Base-by-base conservation (phyloP, 2,797 vertebrate species). In the Sphenopsis melanotis region DNA sequence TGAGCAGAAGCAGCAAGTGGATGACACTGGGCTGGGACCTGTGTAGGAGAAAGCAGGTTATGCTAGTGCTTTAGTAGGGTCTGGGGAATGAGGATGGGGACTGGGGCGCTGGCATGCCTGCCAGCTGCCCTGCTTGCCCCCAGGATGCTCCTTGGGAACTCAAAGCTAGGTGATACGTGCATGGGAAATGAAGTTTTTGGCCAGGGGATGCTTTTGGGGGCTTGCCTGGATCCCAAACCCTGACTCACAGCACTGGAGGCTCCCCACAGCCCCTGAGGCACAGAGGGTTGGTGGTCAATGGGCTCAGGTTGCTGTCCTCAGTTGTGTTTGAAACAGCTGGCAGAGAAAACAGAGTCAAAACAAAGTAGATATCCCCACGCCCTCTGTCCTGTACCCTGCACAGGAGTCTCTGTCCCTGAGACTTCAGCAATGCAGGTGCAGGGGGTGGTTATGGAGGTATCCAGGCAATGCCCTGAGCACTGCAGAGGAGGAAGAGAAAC, bases 241-340 rank as follows among this genome's bases (percentile, higher is more conserved):
- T 56, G 30, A 92, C 95, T 95, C 70, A 94, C 93, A 12, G 16
- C 15, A 16, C 42, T 83, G 84, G 65, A 47, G 60, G 30, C 3
- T 86, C 26, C n/a, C 3, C 56, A 24, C 13, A 46, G 52, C 4
- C 52, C 0, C 1, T n/a, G 12, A 36, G 19, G 3, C 32, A n/a
- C 18, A 30, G 34, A 11, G 19, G 3, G 2, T 6, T 47, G 56
- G 11, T 37, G 56, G 32, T 20, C n/a, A 44, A 1, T 0, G 1
- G 7, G 37, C 6, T 36, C 61, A 1, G 0, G 0, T 23, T 3
- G 2, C 46, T 36, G n/a, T 29, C 11, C 17, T 56, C 2, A 0
- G 37, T 52, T 24, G 53, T 46, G 49, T 26, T 23, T 57, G 93
- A 52, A 87, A 41, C 11, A 55, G 39, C 74, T 95, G 53, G 37